Evolutionary conservation across 2,113 vertebrate genomes (phyloP), one percentile per base, ranked within the genome.

Genomic region (Mobula birostris): DNA sequence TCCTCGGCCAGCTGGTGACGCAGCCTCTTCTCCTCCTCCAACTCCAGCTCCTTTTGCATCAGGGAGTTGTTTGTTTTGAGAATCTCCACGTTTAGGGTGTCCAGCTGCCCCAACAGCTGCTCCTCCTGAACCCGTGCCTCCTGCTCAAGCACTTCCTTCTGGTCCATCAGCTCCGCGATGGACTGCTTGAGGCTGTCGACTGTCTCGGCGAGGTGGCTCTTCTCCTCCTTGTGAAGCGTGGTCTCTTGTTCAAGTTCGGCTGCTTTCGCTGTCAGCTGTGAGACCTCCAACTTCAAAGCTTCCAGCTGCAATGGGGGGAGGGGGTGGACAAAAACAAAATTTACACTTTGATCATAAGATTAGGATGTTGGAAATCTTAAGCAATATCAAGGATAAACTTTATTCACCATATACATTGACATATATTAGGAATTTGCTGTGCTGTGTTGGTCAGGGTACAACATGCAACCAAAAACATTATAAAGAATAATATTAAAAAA

Each of bases 221-320:
- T 97, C 95, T 98, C 97, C 24, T 96, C 95, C 72, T 97, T 94
- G 0, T 97, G 97, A 80, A 56, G 95, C 68, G 72, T 9, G 3
- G 94, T 95, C 40, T 98, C 96, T 0, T 95, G 66, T 0, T 96
- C 95, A 21, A 96, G 80, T 11, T 95, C 94, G 7, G 95, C 95
- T 2, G 95, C 96, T 87, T 96, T 95, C 1, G 95, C 11, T 0
- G 93, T 77, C 0, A 98, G 96, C 70, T 90, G 95, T 94, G 96
- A 94, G 17, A 97, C 95, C 94, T 98, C 97, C 95, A 97, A 96
- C 90, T 97, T 97, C 83, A 98, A 94, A 61, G 95, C 96, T 68
- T 98, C 98, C 94, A 97, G 94, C 98, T 98, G 95, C 3, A 94
- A 93, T 83, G 36, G 29, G 0, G 32, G 0, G 19, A 0, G 0